Evolutionary conservation across 2,113 vertebrate genomes (phyloP), one percentile per base, ranked within the genome.

Genomic region (Perca schrenkii): DNA sequence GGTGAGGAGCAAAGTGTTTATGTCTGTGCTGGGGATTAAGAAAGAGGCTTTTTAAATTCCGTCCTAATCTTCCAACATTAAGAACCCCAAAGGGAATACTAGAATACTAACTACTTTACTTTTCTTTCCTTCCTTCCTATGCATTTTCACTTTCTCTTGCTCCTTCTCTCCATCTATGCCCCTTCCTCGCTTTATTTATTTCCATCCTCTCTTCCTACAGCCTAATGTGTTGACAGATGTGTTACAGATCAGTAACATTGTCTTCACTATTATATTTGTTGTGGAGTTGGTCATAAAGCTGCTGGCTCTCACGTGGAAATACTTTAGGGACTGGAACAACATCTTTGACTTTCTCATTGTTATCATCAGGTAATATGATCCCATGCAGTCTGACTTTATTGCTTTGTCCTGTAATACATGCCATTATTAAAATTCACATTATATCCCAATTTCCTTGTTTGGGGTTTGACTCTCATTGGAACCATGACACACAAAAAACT

Each of bases 211-310:
- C 83, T 15, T 70, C 74, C 64, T 6, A 0, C 81, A 98, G 97
- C 97, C 97, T 0, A 92, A 95, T 0, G 94, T 95, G 90, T 71
- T 99, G 91, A 98, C 97, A 53, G 93, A 94, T 0, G 91, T 96
- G 2, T 70, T 98, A 91, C 94, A 94, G 93, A 97, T 97, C 91
- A 97, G 96, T 82, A 98, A 98, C 92, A 94, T 96, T 0, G 95
- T 97, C 76, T 97, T 99, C 93, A 97, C 97, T 57, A 95, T 96
- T 91, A 93, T 98, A 95, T 99, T 99, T 12, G 95, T 96, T 60
- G 86, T 97, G 92, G 97, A 99, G 93, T 98, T 98, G 97, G 76
- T 96, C 54, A 90, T 99, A 43, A 98, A 99, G 43, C 91, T 98
- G 75, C 86, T 98, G 28, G 97, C 96, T 72, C 96, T 96, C 8